Evolutionary conservation across 2,113 vertebrate genomes (phyloP).

Genomic region (Gobio gobio): DNA sequence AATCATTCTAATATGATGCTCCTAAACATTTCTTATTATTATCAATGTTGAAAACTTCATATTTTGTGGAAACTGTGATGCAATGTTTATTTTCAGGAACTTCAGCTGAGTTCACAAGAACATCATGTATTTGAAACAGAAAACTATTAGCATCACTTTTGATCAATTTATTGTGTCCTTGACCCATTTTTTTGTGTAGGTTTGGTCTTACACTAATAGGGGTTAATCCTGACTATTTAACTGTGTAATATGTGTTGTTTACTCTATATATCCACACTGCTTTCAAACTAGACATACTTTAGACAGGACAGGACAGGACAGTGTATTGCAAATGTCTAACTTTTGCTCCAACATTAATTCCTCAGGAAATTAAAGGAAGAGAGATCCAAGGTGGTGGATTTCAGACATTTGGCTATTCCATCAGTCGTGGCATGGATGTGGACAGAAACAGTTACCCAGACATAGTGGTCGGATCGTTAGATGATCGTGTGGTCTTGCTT

Average conservation of each 20-base stretch:
- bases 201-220: not conserved
- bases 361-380: conserved; percentile 73
- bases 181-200: not conserved
- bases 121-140: no score
- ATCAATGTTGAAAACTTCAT: no score
- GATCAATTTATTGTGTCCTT: no score
- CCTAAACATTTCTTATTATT: no score
- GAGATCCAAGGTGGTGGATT: conserved; percentile 69
- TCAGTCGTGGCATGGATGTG: conserved; percentile 84
- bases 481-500: conserved; percentile 79
- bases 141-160: no score
- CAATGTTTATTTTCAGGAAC: no score
- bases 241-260: not conserved
- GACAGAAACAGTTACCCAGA: conserved; percentile 88
- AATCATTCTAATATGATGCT: no score
- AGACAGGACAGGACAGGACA: no score
- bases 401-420: conserved; percentile 86
- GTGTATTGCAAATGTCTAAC: not conserved
- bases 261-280: not conserved
- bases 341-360: not conserved
- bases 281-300: not conserved
- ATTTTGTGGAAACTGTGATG: no score
- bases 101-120: no score
- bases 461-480: conserved; percentile 87
- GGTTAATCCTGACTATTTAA: not conserved